Evolutionary conservation across 2,888 invertebrate species (phyloP).

Genomic region (Lacanobia oleracea): DNA sequence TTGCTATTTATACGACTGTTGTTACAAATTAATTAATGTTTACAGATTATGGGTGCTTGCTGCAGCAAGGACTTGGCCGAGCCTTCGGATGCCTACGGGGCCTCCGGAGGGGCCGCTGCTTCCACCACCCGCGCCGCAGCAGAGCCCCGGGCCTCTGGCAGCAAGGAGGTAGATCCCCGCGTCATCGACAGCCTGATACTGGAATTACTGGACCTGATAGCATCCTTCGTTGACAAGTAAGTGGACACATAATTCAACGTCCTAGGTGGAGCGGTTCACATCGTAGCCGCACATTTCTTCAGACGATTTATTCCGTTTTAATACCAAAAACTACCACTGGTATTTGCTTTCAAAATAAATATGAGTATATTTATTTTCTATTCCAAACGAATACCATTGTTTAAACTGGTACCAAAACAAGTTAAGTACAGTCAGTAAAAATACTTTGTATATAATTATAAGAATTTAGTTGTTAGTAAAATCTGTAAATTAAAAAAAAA

Average conservation of each 20-base stretch:
- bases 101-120: conserved; percentile 67
- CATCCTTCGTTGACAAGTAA: conserved; percentile 95
- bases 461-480: too few species aligned
- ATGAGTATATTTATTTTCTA: too few species aligned
- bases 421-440: too few species aligned
- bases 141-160: conserved; percentile 65
- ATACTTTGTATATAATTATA: too few species aligned
- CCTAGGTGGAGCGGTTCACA: neutral
- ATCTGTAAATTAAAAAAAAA: too few species aligned
- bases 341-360: too few species aligned
- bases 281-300: neutral
- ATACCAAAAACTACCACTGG: too few species aligned
- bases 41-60: conserved; percentile 93
- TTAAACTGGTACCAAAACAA: too few species aligned
- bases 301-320: too few species aligned
- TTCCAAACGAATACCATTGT: too few species aligned
- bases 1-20: too few species aligned
- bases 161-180: conserved; percentile 79
- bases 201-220: conserved; percentile 95
- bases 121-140: conserved; percentile 61
- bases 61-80: conserved; percentile 92
- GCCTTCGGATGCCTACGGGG: conserved; percentile 87
- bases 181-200: conserved; percentile 94
- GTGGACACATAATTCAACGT: conserved; percentile 55
- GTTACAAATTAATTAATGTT: neutral